Evolutionary conservation across 2,888 invertebrate species (phyloP).

Genomic region (Chirona hameri): DNA sequence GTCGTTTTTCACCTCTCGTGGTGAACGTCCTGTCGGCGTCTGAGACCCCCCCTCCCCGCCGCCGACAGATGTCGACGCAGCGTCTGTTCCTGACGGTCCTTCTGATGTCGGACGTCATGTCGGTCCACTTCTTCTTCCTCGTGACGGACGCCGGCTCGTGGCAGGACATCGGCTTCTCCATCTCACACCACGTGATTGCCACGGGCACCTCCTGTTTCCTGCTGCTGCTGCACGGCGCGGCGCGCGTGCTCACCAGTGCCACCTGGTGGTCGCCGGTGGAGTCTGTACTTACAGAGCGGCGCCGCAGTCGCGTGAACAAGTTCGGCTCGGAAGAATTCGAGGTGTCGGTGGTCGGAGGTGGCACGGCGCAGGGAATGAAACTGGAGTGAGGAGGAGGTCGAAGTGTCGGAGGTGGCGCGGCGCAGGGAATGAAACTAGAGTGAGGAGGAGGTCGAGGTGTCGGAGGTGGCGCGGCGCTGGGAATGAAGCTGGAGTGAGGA

Average conservation of each 20-base stretch:
- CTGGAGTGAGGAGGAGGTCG: too few relatives aligned
- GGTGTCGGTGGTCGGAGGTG: neutral
- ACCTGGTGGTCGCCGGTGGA: slow-evolving; percentile 1
- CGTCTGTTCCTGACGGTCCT: slow-evolving; percentile 69
- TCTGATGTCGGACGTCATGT: slow-evolving; percentile 78
- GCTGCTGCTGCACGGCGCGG: slow-evolving; percentile 13
- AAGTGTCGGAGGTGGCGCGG: too few relatives aligned
- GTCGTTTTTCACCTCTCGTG: too few relatives aligned
- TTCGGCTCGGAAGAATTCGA: neutral
- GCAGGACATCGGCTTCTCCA: slow-evolving; percentile 93
- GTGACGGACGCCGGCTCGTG: slow-evolving; percentile 91
- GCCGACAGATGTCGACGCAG: slow-evolving; percentile 10
- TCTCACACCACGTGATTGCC: slow-evolving; percentile 80
- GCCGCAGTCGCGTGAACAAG: neutral
- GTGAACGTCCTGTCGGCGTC: too few relatives aligned
- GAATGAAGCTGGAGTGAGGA: too few relatives aligned
- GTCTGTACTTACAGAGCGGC: slow-evolving; percentile 24
- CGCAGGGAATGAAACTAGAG: too few relatives aligned
- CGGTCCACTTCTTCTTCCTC: slow-evolving; percentile 76
- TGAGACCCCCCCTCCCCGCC: neutral
- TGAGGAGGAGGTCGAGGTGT: too few relatives aligned
- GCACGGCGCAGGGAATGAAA: neutral
- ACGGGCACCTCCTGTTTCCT: slow-evolving; percentile 39
- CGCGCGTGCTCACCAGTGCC: slow-evolving; percentile 11
- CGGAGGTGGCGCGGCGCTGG: too few relatives aligned